Percentiles rank a stretch among this genome's conserved stretches.
Conservation (phyloP, 2,113 vertebrate species). For the Oreotrochilus melanogaster region DNA sequence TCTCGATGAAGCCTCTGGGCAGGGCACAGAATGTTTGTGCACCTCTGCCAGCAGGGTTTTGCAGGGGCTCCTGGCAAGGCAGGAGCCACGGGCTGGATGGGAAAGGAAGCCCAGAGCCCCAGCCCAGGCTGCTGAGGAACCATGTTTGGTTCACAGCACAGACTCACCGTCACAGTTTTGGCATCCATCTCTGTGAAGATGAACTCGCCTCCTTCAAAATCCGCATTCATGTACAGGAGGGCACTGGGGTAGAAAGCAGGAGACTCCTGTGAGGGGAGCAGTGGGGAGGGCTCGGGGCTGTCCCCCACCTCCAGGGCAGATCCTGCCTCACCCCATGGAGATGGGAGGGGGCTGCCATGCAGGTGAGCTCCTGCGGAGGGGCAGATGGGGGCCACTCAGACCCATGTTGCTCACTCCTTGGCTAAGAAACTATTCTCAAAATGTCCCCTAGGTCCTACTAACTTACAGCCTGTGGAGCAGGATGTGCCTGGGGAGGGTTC, state of each 20-base stretch:
- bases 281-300: not conserved
- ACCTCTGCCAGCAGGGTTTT: not conserved
- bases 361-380: not conserved
- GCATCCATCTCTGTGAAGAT: conserved; percentile 98
- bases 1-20: rapidly evolving
- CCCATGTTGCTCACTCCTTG: not conserved
- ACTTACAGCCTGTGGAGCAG: not conserved
- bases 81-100: not conserved
- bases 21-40: not conserved
- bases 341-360: rapidly evolving
- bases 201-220: conserved; percentile 97
- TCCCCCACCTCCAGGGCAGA: not conserved
- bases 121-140: not conserved
- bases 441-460: not conserved
- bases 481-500: not conserved
- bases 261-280: not conserved
- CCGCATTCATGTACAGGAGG: conserved; percentile 93
- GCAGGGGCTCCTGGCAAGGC: rapidly evolving
- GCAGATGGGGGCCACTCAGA: rapidly evolving
- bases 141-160: not conserved
- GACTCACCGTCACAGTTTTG: conserved; percentile 93
- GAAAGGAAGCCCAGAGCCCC: not conserved
- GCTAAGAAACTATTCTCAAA: not conserved
- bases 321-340: not conserved
- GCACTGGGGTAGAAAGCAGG: conserved; percentile 76